phyloP scores from a whole-genome alignment of 2,888 invertebrate genomes.

The Endomychus coccineus region DNA sequence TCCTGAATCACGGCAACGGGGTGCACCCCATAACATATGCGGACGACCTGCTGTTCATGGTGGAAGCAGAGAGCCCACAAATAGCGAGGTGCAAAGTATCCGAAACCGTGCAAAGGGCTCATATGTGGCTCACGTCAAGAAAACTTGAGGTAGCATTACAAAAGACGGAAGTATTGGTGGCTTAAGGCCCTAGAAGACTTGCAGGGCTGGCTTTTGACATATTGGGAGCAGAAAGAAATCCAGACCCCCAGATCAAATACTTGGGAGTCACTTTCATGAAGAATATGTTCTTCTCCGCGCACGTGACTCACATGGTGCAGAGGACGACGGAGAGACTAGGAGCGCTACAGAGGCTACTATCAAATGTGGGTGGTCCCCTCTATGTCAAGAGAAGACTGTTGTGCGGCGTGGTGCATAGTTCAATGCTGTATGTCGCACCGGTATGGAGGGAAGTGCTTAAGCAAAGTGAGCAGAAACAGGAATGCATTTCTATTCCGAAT shows the following conservation, averaged over 20 bases:
- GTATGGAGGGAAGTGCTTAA: too few species aligned
- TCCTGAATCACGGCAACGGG: neutral
- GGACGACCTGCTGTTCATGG: conserved; percentile 9
- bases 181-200: too few species aligned
- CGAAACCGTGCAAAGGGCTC: neutral
- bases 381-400: too few species aligned
- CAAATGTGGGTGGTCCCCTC: too few species aligned
- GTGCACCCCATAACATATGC: conserved; percentile 5
- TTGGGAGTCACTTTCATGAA: neutral
- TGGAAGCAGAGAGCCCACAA: conserved; percentile 1
- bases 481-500: too few species aligned
- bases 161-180: too few species aligned
- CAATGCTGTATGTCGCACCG: too few species aligned
- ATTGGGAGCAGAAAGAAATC: neutral
- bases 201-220: too few species aligned
- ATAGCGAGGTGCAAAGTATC: neutral
- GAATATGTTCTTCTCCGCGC: neutral
- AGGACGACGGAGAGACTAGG: neutral
- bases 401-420: too few species aligned
- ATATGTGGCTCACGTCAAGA: neutral
- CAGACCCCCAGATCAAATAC: neutral
- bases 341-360: neutral
- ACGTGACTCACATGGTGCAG: neutral
- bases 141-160: conserved; percentile 10
- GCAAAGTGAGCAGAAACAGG: too few species aligned